A percentile compares a stretch with the other conserved stretches of the same genome.
These are phyloP conservation scores for Mastacembelus armatus DNA, from an alignment of 2,797 vertebrate genomes.

Conservation along the genomic window DNA sequence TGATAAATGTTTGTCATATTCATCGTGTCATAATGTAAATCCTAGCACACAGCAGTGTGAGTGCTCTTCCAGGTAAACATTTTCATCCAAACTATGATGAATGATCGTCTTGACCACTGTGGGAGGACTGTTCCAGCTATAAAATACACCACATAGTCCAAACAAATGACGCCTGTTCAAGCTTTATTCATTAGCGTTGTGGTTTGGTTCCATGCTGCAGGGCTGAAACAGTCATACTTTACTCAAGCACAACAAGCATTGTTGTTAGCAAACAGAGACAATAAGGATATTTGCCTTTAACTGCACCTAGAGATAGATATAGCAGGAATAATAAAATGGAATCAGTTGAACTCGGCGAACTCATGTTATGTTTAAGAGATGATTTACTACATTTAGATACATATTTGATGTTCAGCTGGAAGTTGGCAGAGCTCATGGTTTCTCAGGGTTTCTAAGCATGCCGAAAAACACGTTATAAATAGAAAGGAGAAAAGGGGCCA, in stretches of 20 bases:
- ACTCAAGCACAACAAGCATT: too few species aligned
- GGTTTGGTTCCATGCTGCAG: too few species aligned
- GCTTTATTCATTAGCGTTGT: too few species aligned
- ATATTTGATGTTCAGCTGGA: slow-evolving; percentile 69
- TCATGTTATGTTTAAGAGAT: slow-evolving; percentile 70
- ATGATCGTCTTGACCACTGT: background rate
- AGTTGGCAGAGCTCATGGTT: slow-evolving; percentile 51
- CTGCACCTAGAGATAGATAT: too few species aligned
- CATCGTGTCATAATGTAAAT: background rate
- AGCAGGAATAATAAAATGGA: too few species aligned
- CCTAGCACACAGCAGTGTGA: background rate
- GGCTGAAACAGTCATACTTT: too few species aligned
- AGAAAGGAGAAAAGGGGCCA: background rate
- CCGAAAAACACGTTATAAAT: too few species aligned
- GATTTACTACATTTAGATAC: slow-evolving; percentile 46
- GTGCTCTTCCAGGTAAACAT: background rate
- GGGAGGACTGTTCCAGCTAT: too few species aligned
- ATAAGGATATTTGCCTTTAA: background rate
- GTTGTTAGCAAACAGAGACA: background rate
- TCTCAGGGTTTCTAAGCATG: slow-evolving; percentile 44
- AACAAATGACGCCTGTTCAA: too few species aligned
- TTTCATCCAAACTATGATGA: too few species aligned
- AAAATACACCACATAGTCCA: too few species aligned
- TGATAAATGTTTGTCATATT: background rate
- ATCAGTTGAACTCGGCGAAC: too few species aligned